phyloP scores from a whole-genome alignment of 1,140 invertebrate genomes.

The Trichogramma pretiosum region DNA sequence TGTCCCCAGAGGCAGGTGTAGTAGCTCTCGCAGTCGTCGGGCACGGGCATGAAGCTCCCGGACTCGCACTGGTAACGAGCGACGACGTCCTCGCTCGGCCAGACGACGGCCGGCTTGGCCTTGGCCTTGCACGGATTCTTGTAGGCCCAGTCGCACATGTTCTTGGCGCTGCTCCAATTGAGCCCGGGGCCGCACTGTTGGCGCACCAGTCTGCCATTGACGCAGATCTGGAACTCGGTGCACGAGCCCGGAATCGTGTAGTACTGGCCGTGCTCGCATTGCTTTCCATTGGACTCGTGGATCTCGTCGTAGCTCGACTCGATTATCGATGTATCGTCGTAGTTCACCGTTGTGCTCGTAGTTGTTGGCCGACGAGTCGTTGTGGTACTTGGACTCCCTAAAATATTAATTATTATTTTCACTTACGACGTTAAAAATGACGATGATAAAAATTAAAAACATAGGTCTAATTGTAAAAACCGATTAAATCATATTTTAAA shows the following conservation, averaged over 20 bases:
- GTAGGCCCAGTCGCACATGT: slow-evolving; percentile 62
- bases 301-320: not conserved
- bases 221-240: slow-evolving; percentile 59
- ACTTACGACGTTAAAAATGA: no score
- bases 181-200: slow-evolving; percentile 62
- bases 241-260: slow-evolving; percentile 49
- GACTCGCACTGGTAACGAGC: slow-evolving; percentile 46
- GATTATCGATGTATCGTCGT: no score
- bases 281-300: slow-evolving; percentile 15
- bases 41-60: slow-evolving; percentile 55
- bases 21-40: slow-evolving; percentile 65
- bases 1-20: slow-evolving; percentile 70
- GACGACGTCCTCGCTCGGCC: not conserved
- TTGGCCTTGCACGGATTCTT: slow-evolving; percentile 35
- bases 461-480: no score
- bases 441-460: no score
- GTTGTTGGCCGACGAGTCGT: no score
- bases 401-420: no score
- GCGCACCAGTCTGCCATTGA: slow-evolving; percentile 54
- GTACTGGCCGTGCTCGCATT: slow-evolving; percentile 45
- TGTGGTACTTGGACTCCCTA: no score
- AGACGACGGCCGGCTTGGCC: not conserved
- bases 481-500: no score
- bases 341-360: no score
- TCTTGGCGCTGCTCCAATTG: slow-evolving; percentile 54